Conservation (phyloP, 1,140 invertebrate genomes). For the Lycorma delicatula region DNA sequence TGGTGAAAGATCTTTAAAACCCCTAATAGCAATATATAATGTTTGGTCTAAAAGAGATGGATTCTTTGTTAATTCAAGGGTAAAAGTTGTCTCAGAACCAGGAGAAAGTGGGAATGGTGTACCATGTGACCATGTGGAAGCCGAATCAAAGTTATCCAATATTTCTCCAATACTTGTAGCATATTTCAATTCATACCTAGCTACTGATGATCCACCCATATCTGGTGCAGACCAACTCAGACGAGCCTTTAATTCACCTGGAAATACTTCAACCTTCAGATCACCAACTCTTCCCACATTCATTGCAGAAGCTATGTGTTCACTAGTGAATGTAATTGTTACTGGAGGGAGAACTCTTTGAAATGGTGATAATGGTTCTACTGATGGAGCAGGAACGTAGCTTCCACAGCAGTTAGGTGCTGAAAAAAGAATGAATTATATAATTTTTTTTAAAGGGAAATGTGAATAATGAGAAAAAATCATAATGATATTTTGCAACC, state of each 20-base stretch:
- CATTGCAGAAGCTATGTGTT: constrained; percentile 32
- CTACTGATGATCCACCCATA: constrained; percentile 41
- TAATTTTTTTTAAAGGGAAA: no score
- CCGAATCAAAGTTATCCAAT: constrained; percentile 40
- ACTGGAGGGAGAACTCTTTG: constrained; percentile 40
- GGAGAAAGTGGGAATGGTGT: constrained; percentile 36
- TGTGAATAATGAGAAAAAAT: no score
- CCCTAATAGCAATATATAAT: constrained; percentile 45
- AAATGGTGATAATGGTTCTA: constrained; percentile 39
- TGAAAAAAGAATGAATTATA: no score
- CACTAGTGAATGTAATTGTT: constrained; percentile 35
- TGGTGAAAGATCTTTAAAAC: constrained; percentile 34
- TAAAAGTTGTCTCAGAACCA: constrained; percentile 39
- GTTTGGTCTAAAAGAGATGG: constrained; percentile 39
- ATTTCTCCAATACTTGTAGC: constrained; percentile 38
- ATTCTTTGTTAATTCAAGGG: constrained; percentile 39
- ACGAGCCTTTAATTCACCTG: constrained; percentile 37
- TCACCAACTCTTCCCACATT: constrained; percentile 41
- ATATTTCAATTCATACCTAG: constrained; percentile 42
- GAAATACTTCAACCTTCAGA: constrained; percentile 36
- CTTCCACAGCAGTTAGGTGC: constrained; percentile 40
- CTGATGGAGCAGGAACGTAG: constrained; percentile 36
- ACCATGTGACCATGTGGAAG: constrained; percentile 35
- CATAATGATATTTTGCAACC: no score
- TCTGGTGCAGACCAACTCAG: constrained; percentile 48